Base-by-base conservation (phyloP, 2,113 vertebrate genomes). In the Phycodurus eques region DNA sequence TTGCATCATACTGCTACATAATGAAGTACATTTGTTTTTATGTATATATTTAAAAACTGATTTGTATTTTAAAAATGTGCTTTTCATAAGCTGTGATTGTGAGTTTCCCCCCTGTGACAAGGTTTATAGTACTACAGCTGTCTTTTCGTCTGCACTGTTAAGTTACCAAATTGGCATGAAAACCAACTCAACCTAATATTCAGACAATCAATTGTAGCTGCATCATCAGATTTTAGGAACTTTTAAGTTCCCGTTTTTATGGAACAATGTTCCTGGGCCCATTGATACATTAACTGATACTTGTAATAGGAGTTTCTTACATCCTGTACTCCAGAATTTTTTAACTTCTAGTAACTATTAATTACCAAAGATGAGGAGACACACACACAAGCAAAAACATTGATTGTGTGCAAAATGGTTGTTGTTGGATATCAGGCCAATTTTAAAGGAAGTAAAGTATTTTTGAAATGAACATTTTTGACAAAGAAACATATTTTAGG, bases 121-220 rank as follows among this genome's bases (percentile, higher is more conserved):
- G 47, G 19, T 71, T 60, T 33, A 46, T 27, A 39, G 72, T 43
- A 20, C 31, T 15, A 49, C 8, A 0, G 47, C 57, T 44, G 62
- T 57, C 14, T 42, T 76, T 15, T 53, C 46, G 35, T 68, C 57
- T 57, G 57, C 63, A 77, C 57, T 57, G 64, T 51, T 63, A 49
- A 70, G 57, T 43, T 47, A 66, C 59, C 60, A 78, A 77, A 73
- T 68, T 17, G 68, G 59, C 60, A 31, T 64, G 47, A 17, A 68
- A 72, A 15, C 53, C 54, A 72, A 64, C 22, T 70, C 53, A 70
- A 51, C 68, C 47, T 79, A 17, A 56, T 59, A 62, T 71, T 70
- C 54, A 76, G 82, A 82, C 77, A 83, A 86, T 86, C 71, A 67
- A 67, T 68, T 80, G 60, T 73, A 72, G 59, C 35, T 70, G 31